Conservation (phyloP, 2,113 vertebrate species). For the Emydocephalus ijimae region DNA sequence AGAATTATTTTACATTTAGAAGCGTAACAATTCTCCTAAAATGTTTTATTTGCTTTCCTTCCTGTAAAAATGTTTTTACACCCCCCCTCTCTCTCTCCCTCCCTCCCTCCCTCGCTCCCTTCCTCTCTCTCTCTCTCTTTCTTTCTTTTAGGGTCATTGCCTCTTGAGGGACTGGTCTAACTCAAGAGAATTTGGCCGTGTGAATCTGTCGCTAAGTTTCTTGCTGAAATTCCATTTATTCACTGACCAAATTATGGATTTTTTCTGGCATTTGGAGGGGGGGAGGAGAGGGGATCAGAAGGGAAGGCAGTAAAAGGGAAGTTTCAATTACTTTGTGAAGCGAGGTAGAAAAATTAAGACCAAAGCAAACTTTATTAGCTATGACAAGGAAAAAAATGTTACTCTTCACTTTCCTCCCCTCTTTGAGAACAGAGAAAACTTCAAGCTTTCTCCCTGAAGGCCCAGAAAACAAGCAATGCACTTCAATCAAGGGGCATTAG, state of each 20-base stretch:
- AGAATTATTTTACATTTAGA: constrained; percentile 36
- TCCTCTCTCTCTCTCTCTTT: too few relatives aligned
- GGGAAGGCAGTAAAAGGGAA: constrained; percentile 69
- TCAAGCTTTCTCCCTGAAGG: neutral
- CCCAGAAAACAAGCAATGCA: too few relatives aligned
- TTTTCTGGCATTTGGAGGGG: neutral
- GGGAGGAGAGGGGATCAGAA: fast-evolving
- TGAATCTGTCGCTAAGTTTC: constrained; percentile 31
- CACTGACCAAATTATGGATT: constrained; percentile 71
- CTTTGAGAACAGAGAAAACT: constrained; percentile 22
- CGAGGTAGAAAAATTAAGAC: constrained; percentile 80
- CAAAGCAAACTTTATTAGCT: constrained; percentile 77
- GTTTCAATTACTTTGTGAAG: constrained; percentile 82
- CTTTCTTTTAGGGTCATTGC: constrained; percentile 27
- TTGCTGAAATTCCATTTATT: constrained; percentile 63
- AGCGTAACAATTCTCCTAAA: neutral
- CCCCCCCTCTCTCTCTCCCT: too few relatives aligned
- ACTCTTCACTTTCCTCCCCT: constrained; percentile 66
- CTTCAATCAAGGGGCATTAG: neutral
- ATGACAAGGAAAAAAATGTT: constrained; percentile 73
- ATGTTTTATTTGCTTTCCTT: neutral
- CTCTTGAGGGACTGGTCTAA: constrained; percentile 34
- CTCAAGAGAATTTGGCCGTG: neutral
- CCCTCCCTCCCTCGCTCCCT: too few relatives aligned
- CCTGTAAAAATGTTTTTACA: neutral